phyloP scores from a whole-genome alignment of 2,113 vertebrate genomes.

The Ctenomys sociabilis region DNA sequence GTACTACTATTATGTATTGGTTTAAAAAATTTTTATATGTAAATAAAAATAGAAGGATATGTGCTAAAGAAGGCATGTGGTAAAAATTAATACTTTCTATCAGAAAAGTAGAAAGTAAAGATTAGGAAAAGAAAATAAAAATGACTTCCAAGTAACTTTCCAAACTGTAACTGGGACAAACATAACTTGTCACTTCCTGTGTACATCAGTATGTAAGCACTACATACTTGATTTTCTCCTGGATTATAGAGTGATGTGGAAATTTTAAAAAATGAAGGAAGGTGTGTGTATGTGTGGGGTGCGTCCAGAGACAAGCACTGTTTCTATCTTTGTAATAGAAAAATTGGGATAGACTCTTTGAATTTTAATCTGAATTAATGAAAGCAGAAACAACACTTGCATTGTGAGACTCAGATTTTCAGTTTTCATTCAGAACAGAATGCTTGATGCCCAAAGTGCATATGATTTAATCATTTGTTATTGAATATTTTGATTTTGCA shows the following conservation, averaged over 20 bases:
- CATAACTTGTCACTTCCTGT: neutral
- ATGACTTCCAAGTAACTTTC: neutral
- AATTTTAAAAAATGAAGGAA: neutral
- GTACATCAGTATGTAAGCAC: neutral
- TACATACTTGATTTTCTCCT: neutral
- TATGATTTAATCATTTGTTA: neutral
- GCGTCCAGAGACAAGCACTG: neutral
- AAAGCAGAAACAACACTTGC: neutral
- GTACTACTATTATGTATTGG: neutral
- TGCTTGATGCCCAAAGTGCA: neutral
- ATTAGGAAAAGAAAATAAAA: slow-evolving; percentile 27
- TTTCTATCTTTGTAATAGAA: neutral
- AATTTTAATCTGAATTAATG: neutral
- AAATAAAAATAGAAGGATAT: neutral
- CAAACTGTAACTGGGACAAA: neutral
- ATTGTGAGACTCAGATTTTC: neutral
- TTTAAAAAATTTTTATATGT: slow-evolving; percentile 15
- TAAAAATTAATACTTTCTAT: neutral
- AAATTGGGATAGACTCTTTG: neutral
- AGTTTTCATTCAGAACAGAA: neutral
- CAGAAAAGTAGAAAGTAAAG: neutral
- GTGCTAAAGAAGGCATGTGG: neutral
- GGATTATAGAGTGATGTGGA: neutral
- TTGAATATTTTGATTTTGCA: slow-evolving; percentile 7
- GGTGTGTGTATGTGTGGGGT: neutral